Evolutionary conservation across 1,140 invertebrate species (phyloP), one percentile per base, ranked within the genome.

Genomic region (Cyrtorhinus lividipennis): DNA sequence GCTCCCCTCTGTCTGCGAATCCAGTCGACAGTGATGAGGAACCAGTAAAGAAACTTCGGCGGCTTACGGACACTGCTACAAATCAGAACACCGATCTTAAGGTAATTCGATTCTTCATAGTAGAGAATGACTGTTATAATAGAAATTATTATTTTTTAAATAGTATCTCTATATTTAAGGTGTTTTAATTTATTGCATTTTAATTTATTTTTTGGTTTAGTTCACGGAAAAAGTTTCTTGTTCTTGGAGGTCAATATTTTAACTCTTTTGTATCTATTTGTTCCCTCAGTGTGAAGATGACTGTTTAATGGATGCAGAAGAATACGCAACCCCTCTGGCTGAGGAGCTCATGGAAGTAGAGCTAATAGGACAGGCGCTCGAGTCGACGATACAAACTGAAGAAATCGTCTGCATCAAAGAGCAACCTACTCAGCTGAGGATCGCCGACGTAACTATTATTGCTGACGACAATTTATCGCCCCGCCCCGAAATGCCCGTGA

Each of bases 41-140:
- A 69, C 83, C 83, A 27, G 80, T 82, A 38, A 76, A 78, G 64
- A 86, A 86, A 69, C 81, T 82, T 64, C 81, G 80, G n/a, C 73
- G 82, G 24, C 74, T 83, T 12, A 76, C 75, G 67, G 62, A 64
- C 10, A 59, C 61, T 38, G 64, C 56, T 10, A 12, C 12, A 5
- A 13, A 22, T 53, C 12, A 53, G 12, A 20, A 53, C 18, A 22
- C 10, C 48, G 8, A 53, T 13, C 20, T 53, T 5, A 53, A 53
- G 48, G 48, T 53, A 53, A 44, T 44, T 8, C n/a, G 38, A 8
- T 44, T 44, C n/a, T 44, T 44, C 8, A n/a, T n/a, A n/a, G n/a
- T n/a, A n/a, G n/a, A n/a, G n/a, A n/a, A n/a, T n/a, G n/a, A n/a
- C n/a, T n/a, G n/a, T n/a, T n/a, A n/a, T n/a, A n/a, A n/a, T n/a